Conservation (phyloP, 2,888 invertebrate species). For the Gandaritis pyraliata region DNA sequence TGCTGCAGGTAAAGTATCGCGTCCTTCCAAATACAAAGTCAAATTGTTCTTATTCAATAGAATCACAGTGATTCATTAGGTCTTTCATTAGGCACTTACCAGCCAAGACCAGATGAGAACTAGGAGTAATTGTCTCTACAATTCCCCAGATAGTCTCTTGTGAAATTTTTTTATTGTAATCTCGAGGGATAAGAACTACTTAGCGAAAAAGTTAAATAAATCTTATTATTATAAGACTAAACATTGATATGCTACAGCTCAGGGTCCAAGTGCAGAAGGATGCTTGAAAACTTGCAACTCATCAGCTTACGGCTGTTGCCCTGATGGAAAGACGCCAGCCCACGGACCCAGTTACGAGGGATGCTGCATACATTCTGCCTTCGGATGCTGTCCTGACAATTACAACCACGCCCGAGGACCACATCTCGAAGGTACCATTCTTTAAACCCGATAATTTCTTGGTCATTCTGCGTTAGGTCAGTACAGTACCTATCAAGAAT, state of each 20-base stretch:
- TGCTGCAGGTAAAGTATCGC: slow-evolving; percentile 79
- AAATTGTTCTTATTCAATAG: not conserved
- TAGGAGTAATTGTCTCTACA: too few relatives aligned
- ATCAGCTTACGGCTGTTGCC: slow-evolving; percentile 93
- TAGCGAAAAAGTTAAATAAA: too few relatives aligned
- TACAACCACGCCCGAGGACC: slow-evolving; percentile 92
- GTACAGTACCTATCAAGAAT: too few relatives aligned
- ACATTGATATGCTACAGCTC: slow-evolving; percentile 73
- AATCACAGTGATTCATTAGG: too few relatives aligned
- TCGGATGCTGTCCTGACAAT: slow-evolving; percentile 97
- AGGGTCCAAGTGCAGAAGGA: slow-evolving; percentile 88
- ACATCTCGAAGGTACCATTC: slow-evolving; percentile 86
- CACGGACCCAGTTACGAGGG: slow-evolving; percentile 93
- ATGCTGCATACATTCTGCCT: slow-evolving; percentile 89
- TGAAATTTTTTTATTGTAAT: too few relatives aligned
- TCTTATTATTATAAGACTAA: too few relatives aligned
- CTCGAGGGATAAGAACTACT: too few relatives aligned
- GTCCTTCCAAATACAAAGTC: not conserved
- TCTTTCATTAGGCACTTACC: too few relatives aligned
- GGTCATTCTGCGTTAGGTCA: too few relatives aligned
- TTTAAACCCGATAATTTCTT: too few relatives aligned
- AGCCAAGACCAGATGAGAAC: too few relatives aligned
- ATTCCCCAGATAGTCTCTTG: too few relatives aligned
- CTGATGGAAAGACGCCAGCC: slow-evolving; percentile 92
- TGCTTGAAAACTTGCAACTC: slow-evolving; percentile 89